Evolutionary conservation across 1,140 invertebrate genomes (phyloP).

Genomic region (Colletes gigas): DNA sequence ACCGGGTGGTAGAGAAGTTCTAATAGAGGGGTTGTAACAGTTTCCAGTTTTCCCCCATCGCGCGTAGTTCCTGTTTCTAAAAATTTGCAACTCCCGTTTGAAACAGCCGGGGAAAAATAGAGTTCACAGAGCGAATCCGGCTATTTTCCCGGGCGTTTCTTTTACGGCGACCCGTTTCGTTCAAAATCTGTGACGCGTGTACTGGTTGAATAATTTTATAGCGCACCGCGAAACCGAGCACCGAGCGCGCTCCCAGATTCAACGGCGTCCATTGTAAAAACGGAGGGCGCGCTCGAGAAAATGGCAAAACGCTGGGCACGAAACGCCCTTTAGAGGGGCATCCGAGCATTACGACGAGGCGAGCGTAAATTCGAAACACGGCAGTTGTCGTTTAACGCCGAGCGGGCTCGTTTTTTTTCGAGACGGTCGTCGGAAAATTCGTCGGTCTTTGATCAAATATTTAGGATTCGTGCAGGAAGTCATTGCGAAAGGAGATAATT

Average conservation of each 20-base stretch:
- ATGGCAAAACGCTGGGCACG: conserved; percentile 12
- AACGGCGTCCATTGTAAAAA: conserved; percentile 28
- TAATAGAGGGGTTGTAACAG: no score
- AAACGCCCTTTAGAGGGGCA: conserved; percentile 12
- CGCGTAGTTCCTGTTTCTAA: no score
- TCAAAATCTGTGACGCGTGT: conserved; percentile 37
- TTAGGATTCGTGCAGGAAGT: no score
- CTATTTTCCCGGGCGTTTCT: conserved; percentile 9
- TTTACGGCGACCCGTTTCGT: conserved; percentile 24
- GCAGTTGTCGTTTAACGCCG: background rate
- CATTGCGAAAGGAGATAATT: no score
- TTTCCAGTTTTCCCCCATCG: no score
- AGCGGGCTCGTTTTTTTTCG: background rate
- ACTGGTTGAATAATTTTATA: conserved; percentile 43
- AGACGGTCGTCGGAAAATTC: conserved; percentile 13
- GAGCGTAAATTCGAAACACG: conserved; percentile 27
- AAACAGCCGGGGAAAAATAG: background rate
- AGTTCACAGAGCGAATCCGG: background rate
- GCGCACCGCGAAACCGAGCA: conserved; percentile 4
- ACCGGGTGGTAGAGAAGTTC: no score
- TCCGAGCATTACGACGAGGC: conserved; percentile 24
- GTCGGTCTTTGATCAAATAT: background rate
- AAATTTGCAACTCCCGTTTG: background rate
- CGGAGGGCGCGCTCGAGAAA: conserved; percentile 15
- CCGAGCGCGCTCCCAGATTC: conserved; percentile 20